Evolutionary conservation across 2,888 invertebrate species (phyloP), one percentile per base, ranked within the genome.

Genomic region (Drosophila longiperda): DNA sequence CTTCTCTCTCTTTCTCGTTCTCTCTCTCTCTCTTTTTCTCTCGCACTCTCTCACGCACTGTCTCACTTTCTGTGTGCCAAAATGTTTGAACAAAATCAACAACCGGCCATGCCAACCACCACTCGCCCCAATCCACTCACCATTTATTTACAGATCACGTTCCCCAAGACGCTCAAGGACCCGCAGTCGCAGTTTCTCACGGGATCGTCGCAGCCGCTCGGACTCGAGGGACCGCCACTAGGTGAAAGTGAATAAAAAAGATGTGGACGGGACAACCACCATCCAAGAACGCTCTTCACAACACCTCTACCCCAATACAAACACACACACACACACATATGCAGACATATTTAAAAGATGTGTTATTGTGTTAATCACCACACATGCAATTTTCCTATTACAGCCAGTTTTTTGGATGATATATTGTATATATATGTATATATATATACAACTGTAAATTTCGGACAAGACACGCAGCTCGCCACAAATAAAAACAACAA

Each of bases 221-320:
- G 94, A 94, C 85, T 95, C 94, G 32, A 93, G 95, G 80, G 94
- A 94, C 90, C 94, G 94, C 64, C 94, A 94, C 87, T 95, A 93
- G 90, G 66, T 29, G 67, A 54, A 12, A 9, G 11, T 11, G n/a
- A 15, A 40, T 3, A 12, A 15, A 5, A n/a, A 29, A 40, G 38
- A 23, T 29, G 8, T 20, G n/a, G 29, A 48, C 23, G 15, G 29
- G 20, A 20, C 57, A 42, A n/a, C 32, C 57, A 57, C 48, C 66
- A 66, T 26, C 34, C 34, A 48, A 33, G 52, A 54, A 32, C 58
- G 20, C 45, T 69, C 33, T 48, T n/a, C 52, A 48, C 45, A 49
- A 32, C 12, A 40, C 23, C 40, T 29, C 40, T 9, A 50, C 12
- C 61, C 11, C 49, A 52, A 29, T 38, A 53, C 69, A 58, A 17